Base-by-base conservation (phyloP, 1,140 invertebrate genomes). In the Dendroctonus ponderosae region DNA sequence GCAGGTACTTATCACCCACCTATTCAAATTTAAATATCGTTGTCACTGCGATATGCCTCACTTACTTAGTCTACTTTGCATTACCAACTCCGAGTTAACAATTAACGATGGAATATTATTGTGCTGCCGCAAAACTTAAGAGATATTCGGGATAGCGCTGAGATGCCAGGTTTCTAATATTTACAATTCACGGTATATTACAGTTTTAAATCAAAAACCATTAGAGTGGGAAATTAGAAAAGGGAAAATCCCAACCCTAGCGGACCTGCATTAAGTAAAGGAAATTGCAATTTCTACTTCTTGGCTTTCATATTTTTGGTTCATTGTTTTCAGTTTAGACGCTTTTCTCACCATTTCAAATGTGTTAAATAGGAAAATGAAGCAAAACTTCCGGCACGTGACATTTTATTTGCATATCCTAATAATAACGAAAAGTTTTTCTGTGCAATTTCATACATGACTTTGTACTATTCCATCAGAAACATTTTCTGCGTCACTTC, bases 201-300 rank as follows among this genome's bases (percentile, higher is more conserved):
- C 37, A 42, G 50, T 39, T 46, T 62, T 53, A 52, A 62, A 62
- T 62, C 60, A 62, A 37, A 62, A 62, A 52, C 60, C 60, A 62
- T 62, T 62, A 62, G 60, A 62, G 60, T 62, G 60, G 50, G 7
- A 62, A 62, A 62, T 62, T 62, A 62, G 46, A 62, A 62, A 53
- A 50, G 48, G 50, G 48, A 53, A 62, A 53, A 58, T 44, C 42
- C 15, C 40, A 56, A 56, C 11, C 39, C 39, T 41, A 7, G 44
- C 59, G 59, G 44, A 61, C 46, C 59, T 39, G 59, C n/a, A 50
- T 61, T 61, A 61, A 61, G n/a, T 46, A 46, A 48, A 38, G 59
- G 59, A 61, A 61, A 61, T 61, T 61, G 59, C 59, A n/a, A 61
- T 61, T 61, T 61, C 59, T 61, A 61, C 59, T 61, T 61, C 59